A percentile compares a stretch with the other conserved stretches of the same genome.
These are phyloP conservation scores for Ennomos quercinarius DNA, from an alignment of 2,888 invertebrate species.

Conservation along the genomic window DNA sequence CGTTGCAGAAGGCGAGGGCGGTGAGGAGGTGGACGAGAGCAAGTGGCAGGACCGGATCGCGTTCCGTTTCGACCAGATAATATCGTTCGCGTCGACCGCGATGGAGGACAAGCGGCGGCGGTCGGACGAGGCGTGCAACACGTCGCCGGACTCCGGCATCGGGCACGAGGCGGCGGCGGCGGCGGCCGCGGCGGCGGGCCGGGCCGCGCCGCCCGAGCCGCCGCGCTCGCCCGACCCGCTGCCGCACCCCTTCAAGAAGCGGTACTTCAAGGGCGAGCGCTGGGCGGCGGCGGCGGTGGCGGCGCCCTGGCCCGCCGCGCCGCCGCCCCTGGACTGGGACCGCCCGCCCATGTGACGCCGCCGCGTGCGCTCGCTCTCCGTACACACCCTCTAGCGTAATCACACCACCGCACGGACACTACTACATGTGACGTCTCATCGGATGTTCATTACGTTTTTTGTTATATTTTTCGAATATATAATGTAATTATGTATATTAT, in stretches of 20 bases:
- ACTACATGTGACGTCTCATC: conserved; percentile 19
- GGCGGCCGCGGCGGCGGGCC: conserved; percentile 64
- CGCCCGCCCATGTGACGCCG: conserved; percentile 79
- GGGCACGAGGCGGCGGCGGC: conserved; percentile 88
- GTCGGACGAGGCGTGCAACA: conserved; percentile 93
- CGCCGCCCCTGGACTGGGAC: conserved; percentile 81
- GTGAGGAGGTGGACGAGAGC: conserved; percentile 91
- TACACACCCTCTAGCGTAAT: conserved; percentile 37
- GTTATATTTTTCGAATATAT: conserved; percentile 81
- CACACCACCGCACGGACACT: conserved; percentile 35
- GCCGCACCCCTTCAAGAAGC: conserved; percentile 91
- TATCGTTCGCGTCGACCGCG: conserved; percentile 97
- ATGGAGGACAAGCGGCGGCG: conserved; percentile 94
- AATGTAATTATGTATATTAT: conserved; percentile 85
- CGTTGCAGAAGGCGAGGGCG: conserved; percentile 84
- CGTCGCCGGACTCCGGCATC: conserved; percentile 93
- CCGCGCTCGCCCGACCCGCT: conserved; percentile 69
- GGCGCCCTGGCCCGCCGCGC: conserved; percentile 76
- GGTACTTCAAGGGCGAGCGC: conserved; percentile 91
- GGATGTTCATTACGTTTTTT: conserved; percentile 65
- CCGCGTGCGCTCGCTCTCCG: conserved; percentile 36
- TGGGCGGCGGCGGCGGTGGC: conserved; percentile 86
- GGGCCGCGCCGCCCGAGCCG: conserved; percentile 61
- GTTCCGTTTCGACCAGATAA: conserved; percentile 96
- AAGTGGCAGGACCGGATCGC: conserved; percentile 97